phyloP scores from a whole-genome alignment of 35 echinoderm and acorn worm genomes.

The Acanthaster planci region DNA sequence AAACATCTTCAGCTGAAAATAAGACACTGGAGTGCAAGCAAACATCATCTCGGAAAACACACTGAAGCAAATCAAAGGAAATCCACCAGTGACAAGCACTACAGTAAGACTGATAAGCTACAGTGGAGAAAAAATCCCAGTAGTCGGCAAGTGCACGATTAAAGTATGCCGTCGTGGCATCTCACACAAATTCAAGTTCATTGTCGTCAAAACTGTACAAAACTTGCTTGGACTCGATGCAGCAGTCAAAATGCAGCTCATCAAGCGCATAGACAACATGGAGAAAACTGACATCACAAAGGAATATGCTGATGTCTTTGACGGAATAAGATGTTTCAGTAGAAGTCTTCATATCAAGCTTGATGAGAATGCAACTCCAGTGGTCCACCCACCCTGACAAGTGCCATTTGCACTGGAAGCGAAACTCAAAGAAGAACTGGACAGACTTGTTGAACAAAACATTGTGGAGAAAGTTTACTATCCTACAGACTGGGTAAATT shows the following conservation, averaged over 20 bases:
- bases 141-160: too few relatives aligned
- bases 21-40: too few relatives aligned
- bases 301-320: slow-evolving; percentile 16
- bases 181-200: background rate
- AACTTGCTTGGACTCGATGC: slow-evolving; percentile 7
- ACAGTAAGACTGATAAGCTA: too few relatives aligned
- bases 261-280: background rate
- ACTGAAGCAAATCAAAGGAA: too few relatives aligned
- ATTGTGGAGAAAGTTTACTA: slow-evolving; percentile 48
- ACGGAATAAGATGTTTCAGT: background rate
- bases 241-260: background rate
- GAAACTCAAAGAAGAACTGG: slow-evolving; percentile 34
- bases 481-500: slow-evolving; percentile 77
- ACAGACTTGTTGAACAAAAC: slow-evolving; percentile 20
- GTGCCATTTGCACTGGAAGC: slow-evolving; percentile 23
- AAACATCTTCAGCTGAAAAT: too few relatives aligned
- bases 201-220: background rate
- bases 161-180: background rate
- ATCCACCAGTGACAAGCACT: too few relatives aligned
- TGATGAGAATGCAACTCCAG: background rate
- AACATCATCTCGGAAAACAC: too few relatives aligned
- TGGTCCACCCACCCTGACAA: slow-evolving; percentile 40
- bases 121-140: too few relatives aligned
- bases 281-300: background rate
- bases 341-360: slow-evolving; percentile 20